Percentiles rank a stretch among this genome's conserved stretches.
These are phyloP conservation scores for Hexactinellida sp. DNA, from an alignment of 37 sponge, comb jelly and placozoan genomes.

Conservation along the genomic window DNA sequence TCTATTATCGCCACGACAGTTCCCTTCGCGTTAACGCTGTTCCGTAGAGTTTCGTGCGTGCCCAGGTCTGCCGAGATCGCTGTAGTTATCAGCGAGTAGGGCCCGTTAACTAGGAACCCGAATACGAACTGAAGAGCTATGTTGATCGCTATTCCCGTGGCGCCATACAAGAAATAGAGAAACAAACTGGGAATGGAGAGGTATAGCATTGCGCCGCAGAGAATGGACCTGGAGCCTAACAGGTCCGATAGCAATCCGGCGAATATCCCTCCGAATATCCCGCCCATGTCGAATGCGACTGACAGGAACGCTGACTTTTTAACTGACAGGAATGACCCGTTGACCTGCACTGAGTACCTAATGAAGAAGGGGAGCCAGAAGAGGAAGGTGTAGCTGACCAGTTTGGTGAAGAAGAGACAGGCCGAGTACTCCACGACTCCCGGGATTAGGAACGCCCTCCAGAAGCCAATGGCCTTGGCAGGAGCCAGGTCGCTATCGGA, in stretches of 20 bases:
- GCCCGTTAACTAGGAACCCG: conserved; percentile 28
- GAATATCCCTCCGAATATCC: conserved; percentile 16
- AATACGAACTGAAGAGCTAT: conserved; percentile 14
- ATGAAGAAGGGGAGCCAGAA: conserved; percentile 75
- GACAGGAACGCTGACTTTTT: conserved; percentile 18
- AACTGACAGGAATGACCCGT: conserved; percentile 13
- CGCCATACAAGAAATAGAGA: background rate
- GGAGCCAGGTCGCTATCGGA: background rate
- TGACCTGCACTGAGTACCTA: conserved; percentile 5
- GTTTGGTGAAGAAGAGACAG: conserved; percentile 61
- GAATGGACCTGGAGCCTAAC: background rate
- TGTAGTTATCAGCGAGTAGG: conserved; percentile 24
- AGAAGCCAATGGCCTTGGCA: conserved; percentile 37
- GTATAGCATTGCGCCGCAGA: background rate
- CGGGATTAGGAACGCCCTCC: conserved; percentile 53
- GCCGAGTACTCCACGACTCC: conserved; percentile 54
- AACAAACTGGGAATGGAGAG: background rate
- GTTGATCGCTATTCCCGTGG: background rate
- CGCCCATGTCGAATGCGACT: conserved; percentile 23
- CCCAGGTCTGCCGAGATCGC: conserved; percentile 31
- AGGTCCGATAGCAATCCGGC: conserved; percentile 6
- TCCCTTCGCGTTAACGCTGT: conserved; percentile 26
- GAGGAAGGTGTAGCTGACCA: conserved; percentile 71
- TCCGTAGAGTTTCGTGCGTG: conserved; percentile 22
- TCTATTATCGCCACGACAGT: conserved; percentile 39